Evolutionary conservation across 2,797 vertebrate species (phyloP).

Genomic region (Babyrousa celebensis): DNA sequence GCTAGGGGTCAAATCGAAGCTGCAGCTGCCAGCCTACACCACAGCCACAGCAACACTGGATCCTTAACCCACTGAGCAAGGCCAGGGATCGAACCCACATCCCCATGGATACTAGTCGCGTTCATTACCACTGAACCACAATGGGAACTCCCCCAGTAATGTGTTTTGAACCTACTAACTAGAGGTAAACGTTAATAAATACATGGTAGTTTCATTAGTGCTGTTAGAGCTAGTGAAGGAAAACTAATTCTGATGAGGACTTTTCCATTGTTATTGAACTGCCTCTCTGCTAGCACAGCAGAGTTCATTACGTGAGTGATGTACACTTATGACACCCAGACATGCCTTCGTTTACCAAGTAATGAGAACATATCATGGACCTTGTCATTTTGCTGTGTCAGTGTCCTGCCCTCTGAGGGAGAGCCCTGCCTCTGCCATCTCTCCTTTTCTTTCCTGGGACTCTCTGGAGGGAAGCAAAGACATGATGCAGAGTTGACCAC

Average conservation of each 20-base stretch:
- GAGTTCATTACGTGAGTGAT: not conserved
- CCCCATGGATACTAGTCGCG: too few relatives aligned
- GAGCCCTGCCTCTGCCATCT: not conserved
- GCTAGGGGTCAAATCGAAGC: too few relatives aligned
- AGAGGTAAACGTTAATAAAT: not conserved
- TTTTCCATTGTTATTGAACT: not conserved
- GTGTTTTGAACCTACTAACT: conserved; percentile 33
- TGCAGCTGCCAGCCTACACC: too few relatives aligned
- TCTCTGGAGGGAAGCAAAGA: not conserved
- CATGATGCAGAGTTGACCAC: not conserved
- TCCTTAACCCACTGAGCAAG: too few relatives aligned
- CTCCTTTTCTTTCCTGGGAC: not conserved
- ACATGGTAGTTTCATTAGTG: not conserved
- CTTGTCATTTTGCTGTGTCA: not conserved
- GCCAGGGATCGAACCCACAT: too few relatives aligned
- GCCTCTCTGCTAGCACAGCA: not conserved
- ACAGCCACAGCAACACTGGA: too few relatives aligned
- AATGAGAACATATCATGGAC: not conserved
- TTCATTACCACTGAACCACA: too few relatives aligned
- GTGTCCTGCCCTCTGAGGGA: not conserved
- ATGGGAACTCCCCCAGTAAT: too few relatives aligned
- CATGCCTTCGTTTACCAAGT: not conserved
- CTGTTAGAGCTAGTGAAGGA: not conserved
- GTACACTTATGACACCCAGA: not conserved
- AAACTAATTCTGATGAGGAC: not conserved